Evolutionary conservation across 30 jellyfish, hydroid and myxozoan species (phyloP), one percentile per base, ranked within the genome.

Genomic region (Rhopilema esculentum): DNA sequence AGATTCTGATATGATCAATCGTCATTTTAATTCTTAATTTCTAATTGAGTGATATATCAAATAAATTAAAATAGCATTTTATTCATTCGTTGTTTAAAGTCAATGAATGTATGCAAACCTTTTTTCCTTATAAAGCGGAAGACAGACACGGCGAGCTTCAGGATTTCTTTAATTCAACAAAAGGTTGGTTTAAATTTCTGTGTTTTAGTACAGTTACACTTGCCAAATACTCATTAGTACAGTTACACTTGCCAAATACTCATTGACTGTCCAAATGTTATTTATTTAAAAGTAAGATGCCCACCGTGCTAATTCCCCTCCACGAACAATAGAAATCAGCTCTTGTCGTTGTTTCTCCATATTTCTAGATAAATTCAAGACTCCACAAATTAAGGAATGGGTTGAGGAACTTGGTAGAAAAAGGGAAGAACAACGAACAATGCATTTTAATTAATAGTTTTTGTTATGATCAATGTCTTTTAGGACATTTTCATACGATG

Each of bases 81-180:
- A n/a, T n/a, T n/a, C n/a, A n/a, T n/a, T n/a, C n/a, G n/a, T n/a
- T n/a, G n/a, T n/a, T n/a, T n/a, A n/a, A n/a, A n/a, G n/a, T n/a
- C n/a, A n/a, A n/a, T n/a, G n/a, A n/a, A n/a, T n/a, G n/a, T n/a
- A 40, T 40, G 12, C 6, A 2, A 12, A 40, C 57, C 57, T 40
- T 12, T 2, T 12, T 40, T 40, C 12, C 12, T 2, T 40, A 2
- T 6, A 40, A 2, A 89, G 97, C 88, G 16, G 88, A 79, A 48
- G 19, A 66, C 23, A 77, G 97, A 29, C 77, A 28, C 0, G 92
- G 97, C 0, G 97, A 80, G 19, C 85, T 89, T 24, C 88, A 89
- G 70, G 89, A 75, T 64, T 89, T 89, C 68, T 89, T 79, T 48
- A 66, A 81, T 75, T 75, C 91, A 8, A 89, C 97, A 57, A 72